A percentile compares a stretch with the other conserved stretches of the same genome.
phyloP scores from a whole-genome alignment of 2,888 invertebrate species.

The Orgyia antiqua region DNA sequence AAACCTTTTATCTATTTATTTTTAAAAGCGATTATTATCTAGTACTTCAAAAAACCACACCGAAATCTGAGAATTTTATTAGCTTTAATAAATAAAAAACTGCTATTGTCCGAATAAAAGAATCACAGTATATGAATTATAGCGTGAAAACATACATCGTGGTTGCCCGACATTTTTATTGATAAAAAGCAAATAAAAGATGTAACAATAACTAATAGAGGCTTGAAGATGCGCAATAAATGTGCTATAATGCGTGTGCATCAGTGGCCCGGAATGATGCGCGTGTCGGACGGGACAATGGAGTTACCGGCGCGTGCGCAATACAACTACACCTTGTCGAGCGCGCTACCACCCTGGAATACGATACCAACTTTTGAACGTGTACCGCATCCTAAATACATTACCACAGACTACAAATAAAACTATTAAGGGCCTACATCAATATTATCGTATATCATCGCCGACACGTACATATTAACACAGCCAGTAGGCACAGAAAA shows the following conservation, averaged over 20 bases:
- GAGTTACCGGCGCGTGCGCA: slow-evolving; percentile 62
- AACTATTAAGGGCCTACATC: too few relatives aligned
- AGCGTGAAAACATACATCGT: slow-evolving; percentile 73
- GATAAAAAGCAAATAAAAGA: slow-evolving; percentile 64
- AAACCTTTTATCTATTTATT: too few relatives aligned
- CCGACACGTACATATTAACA: too few relatives aligned
- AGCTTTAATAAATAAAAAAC: slow-evolving; percentile 19
- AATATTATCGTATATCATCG: too few relatives aligned
- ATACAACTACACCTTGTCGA: slow-evolving; percentile 51
- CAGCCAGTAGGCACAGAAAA: too few relatives aligned
- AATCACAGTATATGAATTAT: slow-evolving; percentile 51
- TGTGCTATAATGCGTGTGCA: slow-evolving; percentile 65
- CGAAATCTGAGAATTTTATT: slow-evolving; percentile 30
- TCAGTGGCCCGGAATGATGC: slow-evolving; percentile 45
- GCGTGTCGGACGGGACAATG: slow-evolving; percentile 67
- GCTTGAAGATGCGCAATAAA: slow-evolving; percentile 75
- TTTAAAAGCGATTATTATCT: too few relatives aligned
- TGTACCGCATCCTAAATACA: slow-evolving; percentile 2
- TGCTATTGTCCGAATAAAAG: slow-evolving; percentile 41
- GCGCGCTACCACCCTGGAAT: slow-evolving; percentile 14
- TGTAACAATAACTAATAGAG: slow-evolving; percentile 62
- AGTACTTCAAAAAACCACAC: too few relatives aligned
- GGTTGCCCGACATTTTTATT: slow-evolving; percentile 48
- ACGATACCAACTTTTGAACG: slow-evolving; percentile 1
- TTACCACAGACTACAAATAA: neutral